These are phyloP conservation scores for Pomatorhinus ruficollis DNA, from an alignment of 2,113 vertebrate species.

Conservation along the genomic window DNA sequence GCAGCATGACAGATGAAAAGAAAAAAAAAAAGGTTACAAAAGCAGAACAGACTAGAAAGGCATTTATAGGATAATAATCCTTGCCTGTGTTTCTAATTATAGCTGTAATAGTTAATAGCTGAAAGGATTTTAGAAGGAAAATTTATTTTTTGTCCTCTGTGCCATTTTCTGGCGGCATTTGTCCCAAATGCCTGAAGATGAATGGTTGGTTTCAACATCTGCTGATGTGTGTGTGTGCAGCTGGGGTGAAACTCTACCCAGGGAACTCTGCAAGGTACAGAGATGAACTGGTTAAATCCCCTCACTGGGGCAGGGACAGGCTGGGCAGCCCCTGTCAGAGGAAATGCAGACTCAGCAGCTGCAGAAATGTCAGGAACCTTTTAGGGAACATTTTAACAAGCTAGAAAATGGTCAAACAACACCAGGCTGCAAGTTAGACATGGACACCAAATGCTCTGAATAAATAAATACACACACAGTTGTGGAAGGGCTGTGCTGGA, in stretches of 20 bases:
- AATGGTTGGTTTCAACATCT: not conserved
- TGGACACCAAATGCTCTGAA: not conserved
- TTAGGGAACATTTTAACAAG: not conserved
- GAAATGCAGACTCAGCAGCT: not conserved
- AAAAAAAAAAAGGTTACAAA: conserved; percentile 28
- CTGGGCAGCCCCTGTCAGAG: not conserved
- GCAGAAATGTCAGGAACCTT: not conserved
- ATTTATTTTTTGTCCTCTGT: conserved; percentile 30
- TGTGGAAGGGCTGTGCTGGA: not conserved
- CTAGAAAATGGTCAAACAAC: not conserved
- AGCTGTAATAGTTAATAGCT: conserved; percentile 46
- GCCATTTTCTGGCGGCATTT: not conserved
- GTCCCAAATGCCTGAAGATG: not conserved
- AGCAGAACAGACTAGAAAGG: conserved; percentile 45
- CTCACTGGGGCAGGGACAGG: not conserved
- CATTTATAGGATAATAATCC: conserved; percentile 49
- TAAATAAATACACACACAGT: not conserved
- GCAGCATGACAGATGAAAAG: not conserved
- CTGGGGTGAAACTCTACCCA: not conserved
- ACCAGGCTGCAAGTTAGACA: not conserved
- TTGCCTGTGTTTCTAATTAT: conserved; percentile 48
- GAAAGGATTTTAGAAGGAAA: conserved; percentile 26
- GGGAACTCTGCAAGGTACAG: not conserved
- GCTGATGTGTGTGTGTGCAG: fast-evolving
- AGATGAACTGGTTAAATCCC: not conserved